Evolutionary conservation across 2,797 vertebrate species (phyloP).

Genomic region (Syngnathus acus): DNA sequence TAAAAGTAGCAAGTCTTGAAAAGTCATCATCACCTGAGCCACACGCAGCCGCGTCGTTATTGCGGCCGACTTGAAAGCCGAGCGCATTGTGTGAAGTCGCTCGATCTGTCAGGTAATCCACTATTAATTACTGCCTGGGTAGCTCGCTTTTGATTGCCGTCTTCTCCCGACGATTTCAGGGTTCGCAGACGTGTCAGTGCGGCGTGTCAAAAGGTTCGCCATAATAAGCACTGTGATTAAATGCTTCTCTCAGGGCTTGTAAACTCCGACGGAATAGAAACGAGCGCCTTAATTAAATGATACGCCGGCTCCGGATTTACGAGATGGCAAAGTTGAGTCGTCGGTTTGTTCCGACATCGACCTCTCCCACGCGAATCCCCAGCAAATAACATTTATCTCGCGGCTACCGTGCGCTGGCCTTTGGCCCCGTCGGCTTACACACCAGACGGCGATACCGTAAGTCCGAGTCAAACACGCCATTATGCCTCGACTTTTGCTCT

Average conservation of each 20-base stretch:
- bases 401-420: neutral
- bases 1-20: neutral
- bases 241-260: slow-evolving; percentile 1
- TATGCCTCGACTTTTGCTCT: neutral
- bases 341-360: neutral
- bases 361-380: neutral
- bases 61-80: neutral
- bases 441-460: neutral
- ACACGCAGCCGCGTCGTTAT: neutral
- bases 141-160: slow-evolving; percentile 28
- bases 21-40: neutral
- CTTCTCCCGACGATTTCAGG: slow-evolving; percentile 15
- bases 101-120: slow-evolving; percentile 1
- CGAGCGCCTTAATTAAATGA: slow-evolving; percentile 1
- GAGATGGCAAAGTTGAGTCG: no score
- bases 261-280: slow-evolving; percentile 3
- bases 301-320: slow-evolving; percentile 3
- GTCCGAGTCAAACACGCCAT: neutral
- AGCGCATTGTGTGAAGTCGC: neutral
- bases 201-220: slow-evolving; percentile 17
- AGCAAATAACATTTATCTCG: neutral
- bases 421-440: no score
- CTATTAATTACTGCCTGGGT: slow-evolving; percentile 27
- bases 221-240: slow-evolving; percentile 22
- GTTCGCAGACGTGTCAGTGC: slow-evolving; percentile 17